phyloP scores from a whole-genome alignment of 1,140 invertebrate species.

The Asbolus verrucosus region DNA sequence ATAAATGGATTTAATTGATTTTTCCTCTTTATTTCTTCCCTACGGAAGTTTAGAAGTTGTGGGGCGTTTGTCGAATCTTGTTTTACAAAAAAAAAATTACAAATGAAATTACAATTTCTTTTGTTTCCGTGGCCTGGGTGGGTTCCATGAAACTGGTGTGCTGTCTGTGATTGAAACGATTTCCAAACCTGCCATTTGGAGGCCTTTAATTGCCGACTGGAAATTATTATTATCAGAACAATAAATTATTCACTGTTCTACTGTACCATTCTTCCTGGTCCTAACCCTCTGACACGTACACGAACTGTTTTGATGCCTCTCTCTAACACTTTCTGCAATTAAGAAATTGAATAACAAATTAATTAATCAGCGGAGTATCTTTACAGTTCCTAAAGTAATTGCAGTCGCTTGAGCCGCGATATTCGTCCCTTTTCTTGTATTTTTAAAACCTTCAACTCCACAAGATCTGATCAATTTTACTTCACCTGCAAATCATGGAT shows the following conservation, averaged over 20 bases:
- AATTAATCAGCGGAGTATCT: slow-evolving; percentile 50
- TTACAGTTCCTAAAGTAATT: slow-evolving; percentile 78
- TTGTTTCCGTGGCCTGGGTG: slow-evolving; percentile 79
- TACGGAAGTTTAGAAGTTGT: background rate
- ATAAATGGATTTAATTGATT: slow-evolving; percentile 26
- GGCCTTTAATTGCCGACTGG: slow-evolving; percentile 91
- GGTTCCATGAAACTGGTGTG: slow-evolving; percentile 84
- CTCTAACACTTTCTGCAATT: slow-evolving; percentile 78
- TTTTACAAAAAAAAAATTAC: too few species aligned
- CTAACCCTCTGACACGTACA: slow-evolving; percentile 83
- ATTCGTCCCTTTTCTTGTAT: slow-evolving; percentile 94
- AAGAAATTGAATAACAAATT: slow-evolving; percentile 40
- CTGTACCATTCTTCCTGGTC: slow-evolving; percentile 87
- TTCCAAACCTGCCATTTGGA: slow-evolving; percentile 89
- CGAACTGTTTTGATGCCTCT: slow-evolving; percentile 80
- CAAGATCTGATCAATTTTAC: slow-evolving; percentile 76
- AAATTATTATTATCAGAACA: slow-evolving; percentile 53
- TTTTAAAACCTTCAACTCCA: slow-evolving; percentile 94
- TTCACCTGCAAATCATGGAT: slow-evolving; percentile 66
- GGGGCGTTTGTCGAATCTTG: background rate
- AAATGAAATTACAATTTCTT: slow-evolving; percentile 75
- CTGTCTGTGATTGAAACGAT: slow-evolving; percentile 92
- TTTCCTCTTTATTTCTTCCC: slow-evolving; percentile 18
- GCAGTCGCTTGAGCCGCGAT: slow-evolving; percentile 95
- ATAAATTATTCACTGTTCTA: slow-evolving; percentile 45